Evolutionary conservation across 2,113 vertebrate genomes (phyloP).

Genomic region (Oreochromis spilurus): DNA sequence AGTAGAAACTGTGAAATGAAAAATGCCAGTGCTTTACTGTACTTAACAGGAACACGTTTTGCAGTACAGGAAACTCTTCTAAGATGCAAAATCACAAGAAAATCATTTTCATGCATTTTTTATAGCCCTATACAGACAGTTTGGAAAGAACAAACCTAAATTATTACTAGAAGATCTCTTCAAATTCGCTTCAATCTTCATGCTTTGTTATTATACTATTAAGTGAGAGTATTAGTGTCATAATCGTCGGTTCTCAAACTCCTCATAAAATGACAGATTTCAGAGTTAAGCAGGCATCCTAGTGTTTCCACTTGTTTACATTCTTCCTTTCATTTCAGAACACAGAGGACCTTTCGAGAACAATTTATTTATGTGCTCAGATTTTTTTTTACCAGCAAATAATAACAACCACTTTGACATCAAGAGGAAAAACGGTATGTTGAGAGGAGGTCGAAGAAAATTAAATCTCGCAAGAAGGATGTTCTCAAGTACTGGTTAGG

Average conservation of each 20-base stretch:
- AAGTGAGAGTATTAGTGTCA: not conserved
- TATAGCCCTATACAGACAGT: not conserved
- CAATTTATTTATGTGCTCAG: not conserved
- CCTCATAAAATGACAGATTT: not conserved
- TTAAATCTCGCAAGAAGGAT: not conserved
- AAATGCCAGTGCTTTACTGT: not conserved
- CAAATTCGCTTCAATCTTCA: not conserved
- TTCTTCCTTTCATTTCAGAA: not conserved
- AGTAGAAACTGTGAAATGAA: not conserved
- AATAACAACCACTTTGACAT: not conserved
- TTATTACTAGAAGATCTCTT: not conserved
- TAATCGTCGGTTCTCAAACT: rapidly evolving
- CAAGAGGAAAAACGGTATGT: not conserved
- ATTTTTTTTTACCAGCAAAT: not conserved
- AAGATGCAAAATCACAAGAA: not conserved
- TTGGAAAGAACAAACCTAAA: not conserved
- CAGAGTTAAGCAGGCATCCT: not conserved
- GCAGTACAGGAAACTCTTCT: not conserved
- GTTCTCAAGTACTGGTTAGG: not conserved
- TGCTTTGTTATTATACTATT: not conserved
- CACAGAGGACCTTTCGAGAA: not conserved
- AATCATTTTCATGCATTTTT: not conserved
- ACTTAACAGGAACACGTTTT: not conserved
- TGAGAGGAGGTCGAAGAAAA: not conserved
- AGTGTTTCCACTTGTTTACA: not conserved